Percentiles rank a stretch among this genome's conserved stretches.
These are phyloP conservation scores for Ferdinandea cuprea DNA, from an alignment of 2,888 invertebrate species.

Conservation along the genomic window DNA sequence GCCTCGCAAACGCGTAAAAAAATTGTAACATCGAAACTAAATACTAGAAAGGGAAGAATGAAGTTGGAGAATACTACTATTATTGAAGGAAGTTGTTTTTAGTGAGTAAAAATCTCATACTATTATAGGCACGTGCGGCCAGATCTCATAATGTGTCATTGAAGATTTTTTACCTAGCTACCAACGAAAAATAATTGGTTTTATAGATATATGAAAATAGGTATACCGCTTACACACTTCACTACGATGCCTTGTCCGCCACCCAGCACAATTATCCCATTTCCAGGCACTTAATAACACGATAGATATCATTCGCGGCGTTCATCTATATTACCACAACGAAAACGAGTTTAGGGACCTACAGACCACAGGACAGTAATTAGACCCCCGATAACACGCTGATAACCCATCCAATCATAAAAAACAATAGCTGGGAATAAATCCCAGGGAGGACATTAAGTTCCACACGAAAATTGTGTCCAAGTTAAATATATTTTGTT, in stretches of 20 bases:
- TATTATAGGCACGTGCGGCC: too few relatives aligned
- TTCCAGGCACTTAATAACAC: constrained; percentile 58
- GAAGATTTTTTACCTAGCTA: too few relatives aligned
- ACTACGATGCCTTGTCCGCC: neutral
- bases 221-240: neutral
- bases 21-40: too few relatives aligned
- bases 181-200: too few relatives aligned
- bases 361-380: constrained; percentile 79
- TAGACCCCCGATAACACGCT: constrained; percentile 80
- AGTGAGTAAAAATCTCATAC: too few relatives aligned
- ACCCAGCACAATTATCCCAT: constrained; percentile 27
- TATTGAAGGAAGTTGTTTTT: too few relatives aligned
- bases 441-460: constrained; percentile 72
- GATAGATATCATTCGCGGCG: constrained; percentile 61
- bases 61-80: too few relatives aligned
- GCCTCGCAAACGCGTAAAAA: too few relatives aligned
- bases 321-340: constrained; percentile 69
- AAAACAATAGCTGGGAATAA: constrained; percentile 70
- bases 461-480: constrained; percentile 58
- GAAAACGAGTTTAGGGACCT: constrained; percentile 75
- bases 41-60: too few relatives aligned
- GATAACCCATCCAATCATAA: constrained; percentile 77
- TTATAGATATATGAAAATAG: too few relatives aligned
- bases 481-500: constrained; percentile 35
- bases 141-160: too few relatives aligned